Conservation (phyloP, 1,140 invertebrate species). For the Brachionus sp. region DNA sequence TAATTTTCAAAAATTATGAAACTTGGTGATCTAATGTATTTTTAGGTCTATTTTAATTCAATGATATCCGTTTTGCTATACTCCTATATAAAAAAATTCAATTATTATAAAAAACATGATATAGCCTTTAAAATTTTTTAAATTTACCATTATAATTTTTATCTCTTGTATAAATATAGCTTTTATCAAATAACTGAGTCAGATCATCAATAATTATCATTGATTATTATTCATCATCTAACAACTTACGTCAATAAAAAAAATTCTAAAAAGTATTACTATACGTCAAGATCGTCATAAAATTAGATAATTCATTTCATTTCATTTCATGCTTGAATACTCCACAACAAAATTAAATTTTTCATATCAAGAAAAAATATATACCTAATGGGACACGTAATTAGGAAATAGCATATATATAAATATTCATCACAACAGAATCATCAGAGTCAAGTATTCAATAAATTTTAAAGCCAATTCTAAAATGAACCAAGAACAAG, state of each 20-base stretch:
- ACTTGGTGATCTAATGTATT: too few relatives aligned
- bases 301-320: not conserved
- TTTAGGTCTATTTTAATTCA: too few relatives aligned
- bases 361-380: not conserved
- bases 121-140: too few relatives aligned
- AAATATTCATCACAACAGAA: not conserved
- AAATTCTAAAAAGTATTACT: not conserved
- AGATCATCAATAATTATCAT: too few relatives aligned
- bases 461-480: not conserved
- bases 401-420: not conserved
- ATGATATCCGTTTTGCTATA: too few relatives aligned
- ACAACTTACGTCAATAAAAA: not conserved
- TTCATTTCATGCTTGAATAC: constrained; percentile 2
- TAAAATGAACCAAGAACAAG: not conserved
- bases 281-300: not conserved
- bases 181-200: too few relatives aligned
- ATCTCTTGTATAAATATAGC: too few relatives aligned
- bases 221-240: too few relatives aligned
- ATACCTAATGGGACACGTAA: not conserved
- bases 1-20: too few relatives aligned
- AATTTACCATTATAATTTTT: too few relatives aligned
- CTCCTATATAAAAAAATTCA: too few relatives aligned
- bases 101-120: too few relatives aligned
- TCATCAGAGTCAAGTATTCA: not conserved
- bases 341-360: not conserved